Evolutionary conservation across 2,113 vertebrate species (phyloP), one percentile per base, ranked within the genome.

Genomic region (Crotalus horridus): DNA sequence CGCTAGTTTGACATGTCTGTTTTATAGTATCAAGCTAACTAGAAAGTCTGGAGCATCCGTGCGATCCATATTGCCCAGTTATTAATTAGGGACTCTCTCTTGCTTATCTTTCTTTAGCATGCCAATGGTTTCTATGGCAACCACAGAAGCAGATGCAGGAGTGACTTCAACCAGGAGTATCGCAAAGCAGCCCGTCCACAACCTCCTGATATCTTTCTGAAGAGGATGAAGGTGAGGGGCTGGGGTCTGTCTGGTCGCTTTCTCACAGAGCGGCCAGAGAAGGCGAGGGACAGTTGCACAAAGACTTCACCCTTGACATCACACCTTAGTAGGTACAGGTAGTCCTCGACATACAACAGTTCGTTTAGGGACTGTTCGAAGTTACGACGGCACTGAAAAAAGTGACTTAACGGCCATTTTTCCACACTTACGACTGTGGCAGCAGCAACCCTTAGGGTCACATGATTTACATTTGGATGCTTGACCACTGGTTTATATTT

Each of bases 61-160:
- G 0, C 0, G 91, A 92, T 87, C 58, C 58, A 43, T 0, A 54
- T 64, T 0, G 90, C 87, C 93, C 90, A 69, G 12, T 69, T 89
- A 89, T n/a, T 94, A 81, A 92, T 93, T 93, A 2, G 89, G 96
- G 95, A 92, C 95, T 94, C 95, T 93, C 85, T 93, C 89, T 93
- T 89, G 95, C 91, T 89, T 95, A 55, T 92, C 92, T 95, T 91
- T n/a, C 95, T 97, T 91, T 87, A 97, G 97, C 96, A 97, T 96
- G 97, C 95, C 0, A n/a, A 64, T 96, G 96, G 98, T 97, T 98
- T 98, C 97, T 97, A 98, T 96, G 97, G 98, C 90, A 98, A 98
- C 96, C 96, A 93, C 95, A 97, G 97, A 97, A 97, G 96, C 46
- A 58, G 96, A 94, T 96, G 96, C 90, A 97, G 94, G 94, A 96